These are phyloP conservation scores for Drosophila kurseongensis DNA, from an alignment of 1,140 invertebrate species.

Conservation along the genomic window DNA sequence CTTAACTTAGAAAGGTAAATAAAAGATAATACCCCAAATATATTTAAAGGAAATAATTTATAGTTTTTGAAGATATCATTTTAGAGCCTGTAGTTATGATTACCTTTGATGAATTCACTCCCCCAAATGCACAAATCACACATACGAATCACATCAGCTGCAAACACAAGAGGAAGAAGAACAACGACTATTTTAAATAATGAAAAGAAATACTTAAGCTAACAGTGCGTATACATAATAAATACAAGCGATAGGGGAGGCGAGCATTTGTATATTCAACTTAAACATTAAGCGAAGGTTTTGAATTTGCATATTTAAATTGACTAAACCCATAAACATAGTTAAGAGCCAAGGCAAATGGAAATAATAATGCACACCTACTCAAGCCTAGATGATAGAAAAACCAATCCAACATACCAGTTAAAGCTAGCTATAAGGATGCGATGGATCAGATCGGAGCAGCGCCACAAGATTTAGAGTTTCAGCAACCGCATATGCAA, in stretches of 20 bases:
- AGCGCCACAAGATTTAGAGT: conserved; percentile 77
- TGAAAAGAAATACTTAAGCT: conserved; percentile 57
- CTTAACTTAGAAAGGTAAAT: no score
- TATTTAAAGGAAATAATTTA: no score
- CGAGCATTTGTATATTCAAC: conserved; percentile 73
- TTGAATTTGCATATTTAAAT: conserved; percentile 78
- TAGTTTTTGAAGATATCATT: not conserved
- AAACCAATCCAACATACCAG: conserved; percentile 45
- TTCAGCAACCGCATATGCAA: conserved; percentile 69
- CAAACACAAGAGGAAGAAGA: conserved; percentile 50
- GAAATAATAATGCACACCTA: conserved; percentile 68
- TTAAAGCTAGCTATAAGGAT: conserved; percentile 59
- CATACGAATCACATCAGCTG: conserved; percentile 45
- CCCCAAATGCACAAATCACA: conserved; percentile 38
- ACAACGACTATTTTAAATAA: conserved; percentile 79
- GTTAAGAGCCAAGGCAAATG: conserved; percentile 51
- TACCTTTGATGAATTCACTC: not conserved
- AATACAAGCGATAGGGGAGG: conserved; percentile 28
- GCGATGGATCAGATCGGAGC: conserved; percentile 40
- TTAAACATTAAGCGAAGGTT: conserved; percentile 74
- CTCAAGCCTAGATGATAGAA: conserved; percentile 58
- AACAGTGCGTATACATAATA: conserved; percentile 69
- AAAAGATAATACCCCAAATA: no score
- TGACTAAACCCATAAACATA: conserved; percentile 46
- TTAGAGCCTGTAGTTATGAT: not conserved